Conservation (phyloP, 2,888 invertebrate species). For the Apamea monoglypha region DNA sequence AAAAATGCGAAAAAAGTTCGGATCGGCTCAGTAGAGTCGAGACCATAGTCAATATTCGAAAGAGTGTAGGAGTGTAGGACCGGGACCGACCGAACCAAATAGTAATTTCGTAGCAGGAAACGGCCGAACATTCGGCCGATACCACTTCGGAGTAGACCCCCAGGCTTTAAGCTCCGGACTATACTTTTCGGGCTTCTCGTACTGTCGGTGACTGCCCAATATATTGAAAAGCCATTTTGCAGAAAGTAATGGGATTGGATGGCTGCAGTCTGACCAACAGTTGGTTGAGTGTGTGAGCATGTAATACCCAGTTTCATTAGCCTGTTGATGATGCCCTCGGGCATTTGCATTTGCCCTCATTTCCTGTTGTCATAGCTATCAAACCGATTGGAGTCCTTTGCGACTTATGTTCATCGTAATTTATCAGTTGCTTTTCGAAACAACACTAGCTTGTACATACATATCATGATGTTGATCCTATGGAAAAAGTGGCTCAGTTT, state of each 20-base stretch:
- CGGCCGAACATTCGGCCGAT: too few relatives aligned
- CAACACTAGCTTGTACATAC: background rate
- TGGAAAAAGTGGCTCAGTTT: too few relatives aligned
- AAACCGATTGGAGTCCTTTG: background rate
- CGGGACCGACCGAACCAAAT: too few relatives aligned
- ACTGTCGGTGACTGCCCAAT: background rate
- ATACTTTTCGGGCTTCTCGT: too few relatives aligned
- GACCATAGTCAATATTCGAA: too few relatives aligned
- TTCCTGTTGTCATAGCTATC: background rate
- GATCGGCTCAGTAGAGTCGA: too few relatives aligned
- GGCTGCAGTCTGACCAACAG: background rate
- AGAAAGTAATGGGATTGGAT: background rate
- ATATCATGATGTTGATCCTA: too few relatives aligned
- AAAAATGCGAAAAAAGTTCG: too few relatives aligned
- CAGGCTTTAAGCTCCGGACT: background rate
- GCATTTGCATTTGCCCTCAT: too few relatives aligned
- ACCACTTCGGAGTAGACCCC: too few relatives aligned
- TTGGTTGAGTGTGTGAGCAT: background rate
- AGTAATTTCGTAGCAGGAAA: too few relatives aligned
- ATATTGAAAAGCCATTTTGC: background rate
- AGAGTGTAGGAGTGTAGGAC: too few relatives aligned
- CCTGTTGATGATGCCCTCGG: background rate
- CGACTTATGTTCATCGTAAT: background rate
- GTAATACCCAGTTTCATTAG: background rate
- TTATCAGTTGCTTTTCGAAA: background rate